Evolutionary conservation across 2,888 invertebrate species (phyloP).

Genomic region (Keiferia lycopersicella): DNA sequence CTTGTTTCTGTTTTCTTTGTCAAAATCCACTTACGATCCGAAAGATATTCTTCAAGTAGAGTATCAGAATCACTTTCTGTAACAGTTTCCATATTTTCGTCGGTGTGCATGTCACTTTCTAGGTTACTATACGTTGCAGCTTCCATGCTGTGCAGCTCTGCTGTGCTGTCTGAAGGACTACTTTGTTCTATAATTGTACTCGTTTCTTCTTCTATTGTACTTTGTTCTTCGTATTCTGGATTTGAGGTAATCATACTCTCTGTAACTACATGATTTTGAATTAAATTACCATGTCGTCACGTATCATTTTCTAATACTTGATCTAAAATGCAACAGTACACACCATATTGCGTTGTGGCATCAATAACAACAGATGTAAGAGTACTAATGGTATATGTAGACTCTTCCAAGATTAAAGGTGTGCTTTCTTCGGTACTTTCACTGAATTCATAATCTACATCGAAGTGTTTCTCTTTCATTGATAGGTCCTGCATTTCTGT

Average conservation of each 20-base stretch:
- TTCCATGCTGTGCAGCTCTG: neutral
- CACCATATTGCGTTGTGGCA: neutral
- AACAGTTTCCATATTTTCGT: neutral
- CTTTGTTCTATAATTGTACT: neutral
- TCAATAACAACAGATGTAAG: neutral
- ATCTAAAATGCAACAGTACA: neutral
- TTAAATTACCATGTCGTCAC: neutral
- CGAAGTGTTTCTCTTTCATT: slow-evolving; percentile 46
- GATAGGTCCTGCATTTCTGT: slow-evolving; percentile 35
- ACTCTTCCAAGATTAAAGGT: neutral
- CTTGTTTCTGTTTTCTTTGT: neutral
- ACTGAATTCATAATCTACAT: slow-evolving; percentile 51
- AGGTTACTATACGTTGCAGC: neutral
- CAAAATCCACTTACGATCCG: slow-evolving; percentile 61
- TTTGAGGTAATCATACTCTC: neutral
- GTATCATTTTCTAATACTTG: neutral
- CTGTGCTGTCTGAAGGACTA: neutral
- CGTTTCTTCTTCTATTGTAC: neutral
- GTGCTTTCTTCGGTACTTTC: neutral
- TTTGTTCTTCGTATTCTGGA: neutral
- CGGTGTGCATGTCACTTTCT: neutral
- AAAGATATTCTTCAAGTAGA: slow-evolving; percentile 53
- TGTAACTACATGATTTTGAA: neutral
- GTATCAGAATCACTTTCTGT: slow-evolving; percentile 10
- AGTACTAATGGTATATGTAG: neutral